Evolutionary conservation across 2,888 invertebrate species (phyloP), one percentile per base, ranked within the genome.

Genomic region (Ypsolopha scabrella): DNA sequence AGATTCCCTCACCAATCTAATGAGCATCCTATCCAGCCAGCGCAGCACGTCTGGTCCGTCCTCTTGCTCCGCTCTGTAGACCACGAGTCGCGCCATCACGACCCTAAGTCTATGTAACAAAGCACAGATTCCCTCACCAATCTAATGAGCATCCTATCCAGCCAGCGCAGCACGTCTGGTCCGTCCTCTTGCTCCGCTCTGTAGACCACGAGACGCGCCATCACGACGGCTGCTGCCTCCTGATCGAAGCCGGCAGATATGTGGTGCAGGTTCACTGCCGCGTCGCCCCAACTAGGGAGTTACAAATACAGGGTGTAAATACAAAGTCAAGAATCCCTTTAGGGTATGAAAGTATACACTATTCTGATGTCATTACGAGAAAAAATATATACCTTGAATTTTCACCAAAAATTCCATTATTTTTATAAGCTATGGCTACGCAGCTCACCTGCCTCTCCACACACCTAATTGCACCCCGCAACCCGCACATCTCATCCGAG

Each of bases 271-370:
- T 95, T 96, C 3, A 92, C 90, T 0, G 93, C 91, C 11, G 97
- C 96, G 79, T 99, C 99, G 8, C 97, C 97, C 99, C 98, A 99
- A 77, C 95, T 95, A n/a, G n/a, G n/a, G n/a, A n/a, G n/a, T n/a
- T n/a, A n/a, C n/a, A n/a, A n/a, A n/a, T n/a, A n/a, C n/a, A n/a
- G n/a, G n/a, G n/a, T n/a, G n/a, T n/a, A n/a, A n/a, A n/a, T n/a
- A n/a, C n/a, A n/a, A n/a, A n/a, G n/a, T n/a, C n/a, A n/a, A n/a
- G n/a, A n/a, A n/a, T n/a, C n/a, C n/a, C n/a, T n/a, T n/a, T n/a
- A n/a, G n/a, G n/a, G n/a, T n/a, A n/a, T n/a, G n/a, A n/a, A n/a
- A n/a, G n/a, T n/a, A n/a, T n/a, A n/a, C n/a, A n/a, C n/a, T n/a
- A n/a, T n/a, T n/a, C n/a, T n/a, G n/a, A n/a, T n/a, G n/a, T n/a